A percentile compares a stretch with the other conserved stretches of the same genome.
Conservation (phyloP, 37 sponge, comb jelly and placozoan genomes). For the Tethya wilhelma region DNA sequence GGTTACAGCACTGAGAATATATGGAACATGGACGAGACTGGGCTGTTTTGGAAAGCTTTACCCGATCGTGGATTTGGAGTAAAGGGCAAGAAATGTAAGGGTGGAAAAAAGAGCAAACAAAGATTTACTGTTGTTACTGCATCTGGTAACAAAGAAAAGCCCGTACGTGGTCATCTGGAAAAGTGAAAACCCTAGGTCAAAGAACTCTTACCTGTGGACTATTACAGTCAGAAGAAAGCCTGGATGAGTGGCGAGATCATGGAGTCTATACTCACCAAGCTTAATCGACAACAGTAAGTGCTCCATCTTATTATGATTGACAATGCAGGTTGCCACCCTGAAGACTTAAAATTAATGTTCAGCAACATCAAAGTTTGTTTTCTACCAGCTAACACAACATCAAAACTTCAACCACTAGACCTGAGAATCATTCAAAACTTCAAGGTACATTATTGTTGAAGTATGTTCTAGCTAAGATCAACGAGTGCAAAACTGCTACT, state of each 20-base stretch:
- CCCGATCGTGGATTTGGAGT: constrained; percentile 57
- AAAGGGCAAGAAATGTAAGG: constrained; percentile 63
- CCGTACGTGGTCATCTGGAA: constrained; percentile 77
- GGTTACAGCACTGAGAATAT: constrained; percentile 26
- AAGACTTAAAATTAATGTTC: constrained; percentile 49
- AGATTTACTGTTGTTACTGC: constrained; percentile 71
- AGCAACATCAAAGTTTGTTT: constrained; percentile 67
- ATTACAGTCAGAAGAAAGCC: constrained; percentile 65
- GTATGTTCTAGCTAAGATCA: constrained; percentile 70
- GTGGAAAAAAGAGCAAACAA: constrained; percentile 54
- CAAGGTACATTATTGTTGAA: constrained; percentile 43
- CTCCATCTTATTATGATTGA: constrained; percentile 66
- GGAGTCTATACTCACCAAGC: constrained; percentile 24
- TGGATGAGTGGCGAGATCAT: constrained; percentile 71
- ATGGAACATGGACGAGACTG: constrained; percentile 60
- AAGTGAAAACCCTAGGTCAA: constrained; percentile 69
- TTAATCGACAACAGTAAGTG: constrained; percentile 10
- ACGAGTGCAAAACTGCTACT: constrained; percentile 37
- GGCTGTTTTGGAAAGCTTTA: constrained; percentile 45
- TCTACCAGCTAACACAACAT: constrained; percentile 65
- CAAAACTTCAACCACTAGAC: constrained; percentile 68
- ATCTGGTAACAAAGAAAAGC: constrained; percentile 57
- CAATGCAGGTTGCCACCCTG: constrained; percentile 77
- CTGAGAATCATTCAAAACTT: constrained; percentile 61
- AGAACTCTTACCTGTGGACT: constrained; percentile 53